Conservation (phyloP, 2,888 invertebrate genomes). For the Cantharis flavilabris region DNA sequence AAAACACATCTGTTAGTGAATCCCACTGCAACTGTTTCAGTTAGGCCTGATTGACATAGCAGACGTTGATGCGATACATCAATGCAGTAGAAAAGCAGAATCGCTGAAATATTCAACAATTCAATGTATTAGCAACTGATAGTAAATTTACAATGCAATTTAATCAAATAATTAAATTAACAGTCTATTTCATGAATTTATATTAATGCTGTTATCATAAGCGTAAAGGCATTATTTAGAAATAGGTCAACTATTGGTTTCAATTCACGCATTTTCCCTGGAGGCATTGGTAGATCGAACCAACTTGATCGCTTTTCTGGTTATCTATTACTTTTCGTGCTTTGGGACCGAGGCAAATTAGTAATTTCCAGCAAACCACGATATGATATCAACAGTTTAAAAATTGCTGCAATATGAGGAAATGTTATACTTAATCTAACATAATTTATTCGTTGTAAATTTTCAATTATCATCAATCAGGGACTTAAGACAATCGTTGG, state of each 20-base stretch:
- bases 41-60: not conserved
- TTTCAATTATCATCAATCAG: not conserved
- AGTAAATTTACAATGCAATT: not conserved
- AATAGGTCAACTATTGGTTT: slow-evolving; percentile 18
- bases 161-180: not conserved
- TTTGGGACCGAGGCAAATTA: not conserved
- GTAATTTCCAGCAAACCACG: not conserved
- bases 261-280: slow-evolving; percentile 10
- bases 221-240: slow-evolving; percentile 2
- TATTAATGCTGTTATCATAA: not conserved
- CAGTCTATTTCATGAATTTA: not conserved
- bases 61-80: not conserved
- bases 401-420: not conserved
- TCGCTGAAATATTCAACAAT: not conserved
- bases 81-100: not conserved
- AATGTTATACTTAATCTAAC: not conserved
- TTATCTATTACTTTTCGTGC: slow-evolving; percentile 6
- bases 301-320: not conserved
- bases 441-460: not conserved
- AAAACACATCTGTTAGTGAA: not conserved
- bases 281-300: slow-evolving; percentile 7
- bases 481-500: not conserved
- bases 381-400: not conserved
- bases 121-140: not conserved
- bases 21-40: not conserved